These are phyloP conservation scores for Prosapia bicincta DNA, from an alignment of 2,888 invertebrate genomes.

Conservation along the genomic window DNA sequence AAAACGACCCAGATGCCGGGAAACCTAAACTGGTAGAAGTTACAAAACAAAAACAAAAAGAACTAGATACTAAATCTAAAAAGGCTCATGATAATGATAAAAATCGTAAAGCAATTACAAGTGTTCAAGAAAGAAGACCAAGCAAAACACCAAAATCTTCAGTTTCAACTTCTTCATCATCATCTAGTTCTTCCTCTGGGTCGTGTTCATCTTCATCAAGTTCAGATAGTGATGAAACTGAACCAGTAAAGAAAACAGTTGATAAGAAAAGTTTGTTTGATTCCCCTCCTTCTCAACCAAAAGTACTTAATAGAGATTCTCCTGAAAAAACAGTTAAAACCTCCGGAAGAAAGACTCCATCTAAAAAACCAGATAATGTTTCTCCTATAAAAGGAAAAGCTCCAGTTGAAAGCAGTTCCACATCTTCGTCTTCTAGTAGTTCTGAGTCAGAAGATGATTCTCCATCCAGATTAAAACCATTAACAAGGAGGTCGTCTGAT, in stretches of 20 bases:
- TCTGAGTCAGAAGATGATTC: slow-evolving; percentile 48
- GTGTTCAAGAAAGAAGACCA: slow-evolving; percentile 38
- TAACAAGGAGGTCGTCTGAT: slow-evolving; percentile 32
- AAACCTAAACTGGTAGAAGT: slow-evolving; percentile 27
- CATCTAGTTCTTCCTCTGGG: slow-evolving; percentile 50
- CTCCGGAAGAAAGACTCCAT: slow-evolving; percentile 40
- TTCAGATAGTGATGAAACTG: slow-evolving; percentile 41
- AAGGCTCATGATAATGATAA: slow-evolving; percentile 46
- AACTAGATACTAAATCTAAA: slow-evolving; percentile 35
- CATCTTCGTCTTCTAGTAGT: slow-evolving; percentile 55
- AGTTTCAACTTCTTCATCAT: slow-evolving; percentile 50
- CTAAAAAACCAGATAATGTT: slow-evolving; percentile 60
- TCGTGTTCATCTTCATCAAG: slow-evolving; percentile 52
- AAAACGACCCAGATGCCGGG: slow-evolving; percentile 46
- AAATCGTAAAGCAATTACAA: slow-evolving; percentile 41
- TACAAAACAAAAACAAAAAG: slow-evolving; percentile 30
- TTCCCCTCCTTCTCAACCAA: slow-evolving; percentile 26
- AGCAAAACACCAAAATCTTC: slow-evolving; percentile 38
- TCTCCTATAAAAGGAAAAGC: slow-evolving; percentile 76
- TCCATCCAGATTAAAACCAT: slow-evolving; percentile 15
- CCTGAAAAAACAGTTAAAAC: slow-evolving; percentile 56
- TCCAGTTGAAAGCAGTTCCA: slow-evolving; percentile 60
- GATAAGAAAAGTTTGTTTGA: slow-evolving; percentile 38
- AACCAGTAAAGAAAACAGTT: slow-evolving; percentile 31
- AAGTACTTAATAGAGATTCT: slow-evolving; percentile 23